phyloP scores from a whole-genome alignment of 2,113 vertebrate species.

The Hucho hucho region DNA sequence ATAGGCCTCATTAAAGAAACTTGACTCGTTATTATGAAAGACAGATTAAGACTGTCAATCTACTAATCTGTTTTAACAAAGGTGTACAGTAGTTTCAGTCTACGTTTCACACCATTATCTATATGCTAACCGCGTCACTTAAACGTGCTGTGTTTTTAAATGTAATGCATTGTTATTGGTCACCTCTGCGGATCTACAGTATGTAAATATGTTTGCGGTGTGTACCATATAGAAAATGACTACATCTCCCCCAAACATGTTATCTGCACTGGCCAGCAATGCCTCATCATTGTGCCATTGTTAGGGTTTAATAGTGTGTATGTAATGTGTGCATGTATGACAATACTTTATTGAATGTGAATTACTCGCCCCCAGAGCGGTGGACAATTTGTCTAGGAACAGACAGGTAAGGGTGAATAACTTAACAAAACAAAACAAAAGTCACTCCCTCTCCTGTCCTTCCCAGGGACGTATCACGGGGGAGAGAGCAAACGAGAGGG shows the following conservation, averaged over 20 bases:
- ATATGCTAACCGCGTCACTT: background rate
- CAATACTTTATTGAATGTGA: slow-evolving; percentile 21
- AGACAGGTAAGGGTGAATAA: too few species aligned
- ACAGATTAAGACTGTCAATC: background rate
- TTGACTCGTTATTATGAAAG: background rate
- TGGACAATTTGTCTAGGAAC: too few species aligned
- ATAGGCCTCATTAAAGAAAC: background rate
- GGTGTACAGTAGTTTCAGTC: background rate
- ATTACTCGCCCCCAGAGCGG: slow-evolving; percentile 24
- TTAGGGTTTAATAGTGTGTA: slow-evolving; percentile 23
- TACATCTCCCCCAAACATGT: slow-evolving; percentile 38
- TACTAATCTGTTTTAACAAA: background rate
- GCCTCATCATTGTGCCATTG: slow-evolving; percentile 26
- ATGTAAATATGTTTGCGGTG: background rate
- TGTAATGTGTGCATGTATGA: slow-evolving; percentile 2
- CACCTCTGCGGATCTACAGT: too few species aligned
- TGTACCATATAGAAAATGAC: slow-evolving; percentile 42
- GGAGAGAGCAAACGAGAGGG: too few species aligned
- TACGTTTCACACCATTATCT: background rate
- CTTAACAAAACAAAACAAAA: too few species aligned
- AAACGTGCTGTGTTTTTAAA: background rate
- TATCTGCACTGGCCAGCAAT: slow-evolving; percentile 49
- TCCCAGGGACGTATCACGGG: too few species aligned
- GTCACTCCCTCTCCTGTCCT: too few species aligned
- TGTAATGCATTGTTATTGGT: too few species aligned